These are phyloP conservation scores for Ivindomyrus marchei DNA, from an alignment of 2,113 vertebrate species.

Conservation along the genomic window DNA sequence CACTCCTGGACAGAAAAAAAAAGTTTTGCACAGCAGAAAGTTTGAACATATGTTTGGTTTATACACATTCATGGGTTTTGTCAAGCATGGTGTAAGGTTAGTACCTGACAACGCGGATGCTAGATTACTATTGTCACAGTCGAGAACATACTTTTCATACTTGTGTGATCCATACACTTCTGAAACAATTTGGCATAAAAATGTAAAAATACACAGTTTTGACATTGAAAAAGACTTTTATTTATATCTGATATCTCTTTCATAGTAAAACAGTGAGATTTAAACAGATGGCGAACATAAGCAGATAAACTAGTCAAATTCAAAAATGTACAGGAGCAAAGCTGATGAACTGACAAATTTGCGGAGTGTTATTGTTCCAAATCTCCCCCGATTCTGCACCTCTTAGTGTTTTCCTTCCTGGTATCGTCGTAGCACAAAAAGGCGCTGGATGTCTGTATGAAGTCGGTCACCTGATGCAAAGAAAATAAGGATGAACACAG, in stretches of 20 bases:
- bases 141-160: not conserved
- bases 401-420: constrained; percentile 66
- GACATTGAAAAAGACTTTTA: not conserved
- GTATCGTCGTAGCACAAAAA: constrained; percentile 66
- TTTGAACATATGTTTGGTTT: not conserved
- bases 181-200: not conserved
- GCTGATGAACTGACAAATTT: not conserved
- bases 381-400: constrained; percentile 55
- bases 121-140: not conserved
- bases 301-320: too few species aligned
- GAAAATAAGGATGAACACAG: constrained; percentile 40
- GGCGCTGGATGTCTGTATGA: constrained; percentile 57
- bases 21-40: not conserved
- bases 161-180: not conserved
- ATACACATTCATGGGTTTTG: constrained; percentile 11
- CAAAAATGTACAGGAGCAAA: not conserved
- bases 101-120: not conserved
- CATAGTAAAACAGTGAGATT: not conserved
- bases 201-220: not conserved
- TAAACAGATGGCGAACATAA: not conserved
- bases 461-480: constrained; percentile 64
- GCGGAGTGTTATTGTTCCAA: not conserved
- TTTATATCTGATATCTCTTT: not conserved
- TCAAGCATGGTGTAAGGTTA: not conserved
- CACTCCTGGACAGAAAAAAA: not conserved